A percentile compares a stretch with the other conserved stretches of the same genome.
phyloP scores from a whole-genome alignment of 2,888 invertebrate species.

The Tachina lurida region DNA sequence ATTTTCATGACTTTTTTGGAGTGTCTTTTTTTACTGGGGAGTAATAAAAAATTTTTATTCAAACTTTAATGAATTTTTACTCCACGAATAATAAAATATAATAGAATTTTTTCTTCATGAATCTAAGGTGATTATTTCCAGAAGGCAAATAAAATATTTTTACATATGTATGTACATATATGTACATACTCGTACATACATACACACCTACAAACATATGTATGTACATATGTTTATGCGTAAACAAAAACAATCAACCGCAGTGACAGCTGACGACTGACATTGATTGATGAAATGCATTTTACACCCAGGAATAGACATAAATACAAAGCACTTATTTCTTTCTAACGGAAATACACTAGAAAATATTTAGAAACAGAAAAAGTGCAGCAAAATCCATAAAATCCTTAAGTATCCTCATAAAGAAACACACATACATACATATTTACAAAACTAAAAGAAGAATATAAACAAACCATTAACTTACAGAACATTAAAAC shows the following conservation, averaged over 20 bases:
- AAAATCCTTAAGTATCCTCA: constrained; percentile 53
- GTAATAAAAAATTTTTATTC: no score
- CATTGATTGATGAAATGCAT: constrained; percentile 55
- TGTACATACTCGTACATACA: no score
- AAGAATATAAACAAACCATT: constrained; percentile 15
- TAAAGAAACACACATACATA: constrained; percentile 4
- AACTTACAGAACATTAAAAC: neutral
- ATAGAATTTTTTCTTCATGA: no score
- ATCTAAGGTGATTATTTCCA: no score
- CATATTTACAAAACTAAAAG: constrained; percentile 6
- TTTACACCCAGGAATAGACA: constrained; percentile 7
- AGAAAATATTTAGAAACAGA: constrained; percentile 2
- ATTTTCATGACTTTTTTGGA: no score
- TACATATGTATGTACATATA: neutral
- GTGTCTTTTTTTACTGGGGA: no score
- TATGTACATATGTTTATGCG: neutral
- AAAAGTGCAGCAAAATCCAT: constrained; percentile 26
- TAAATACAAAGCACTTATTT: neutral
- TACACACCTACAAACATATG: neutral
- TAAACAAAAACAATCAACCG: constrained; percentile 36
- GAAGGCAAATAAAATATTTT: neutral
- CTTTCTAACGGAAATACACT: constrained; percentile 15
- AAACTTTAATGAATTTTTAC: no score
- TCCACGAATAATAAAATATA: no score
- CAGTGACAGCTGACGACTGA: constrained; percentile 35